Base-by-base conservation (phyloP, 2,797 vertebrate genomes). In the Myripristis murdjan region DNA sequence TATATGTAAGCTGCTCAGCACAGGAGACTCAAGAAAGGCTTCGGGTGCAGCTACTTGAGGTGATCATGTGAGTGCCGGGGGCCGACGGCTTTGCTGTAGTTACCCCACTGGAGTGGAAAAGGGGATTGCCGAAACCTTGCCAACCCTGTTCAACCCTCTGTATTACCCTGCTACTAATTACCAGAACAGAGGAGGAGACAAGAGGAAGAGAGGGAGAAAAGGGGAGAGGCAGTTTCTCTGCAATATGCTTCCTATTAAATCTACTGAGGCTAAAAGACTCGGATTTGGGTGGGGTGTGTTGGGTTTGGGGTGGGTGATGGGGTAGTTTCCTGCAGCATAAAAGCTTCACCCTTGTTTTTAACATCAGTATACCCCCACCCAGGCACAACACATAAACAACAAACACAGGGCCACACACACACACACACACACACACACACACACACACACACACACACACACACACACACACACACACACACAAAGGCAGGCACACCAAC, bases 81-180 rank as follows among this genome's bases (percentile, higher is more conserved):
- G 37, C 51, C 12, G 70, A 77, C 76, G 79, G 67, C 73, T 88
- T 79, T 41, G 54, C 83, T 85, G 77, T 66, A 84, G 88, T 66
- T 86, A 79, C 85, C 86, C 77, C 81, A 81, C 39, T 58, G 58
- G 75, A 81, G 80, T 87, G 79, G 84, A 90, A 89, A 95, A 46
- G 93, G 95, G 57, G 94, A 95, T 83, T 96, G 92, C 77, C 93
- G 93, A 61, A 92, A 75, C 70, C 47, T 70, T 4, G 67, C 53
- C 70, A 70, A 85, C 71, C 84, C 31, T 62, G 41, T 75, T 85
- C 72, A 79, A 72, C 61, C 73, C 68, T 91, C 69, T 10, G 75
- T 67, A 79, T 89, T 81, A 87, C 79, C 82, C 82, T 79, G 70
- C 90, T 85, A 75, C 84, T 90, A 91, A 91, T 91, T 91, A 92